Evolutionary conservation across 2,888 invertebrate genomes (phyloP), one percentile per base, ranked within the genome.

Genomic region (Drosophila formosana): DNA sequence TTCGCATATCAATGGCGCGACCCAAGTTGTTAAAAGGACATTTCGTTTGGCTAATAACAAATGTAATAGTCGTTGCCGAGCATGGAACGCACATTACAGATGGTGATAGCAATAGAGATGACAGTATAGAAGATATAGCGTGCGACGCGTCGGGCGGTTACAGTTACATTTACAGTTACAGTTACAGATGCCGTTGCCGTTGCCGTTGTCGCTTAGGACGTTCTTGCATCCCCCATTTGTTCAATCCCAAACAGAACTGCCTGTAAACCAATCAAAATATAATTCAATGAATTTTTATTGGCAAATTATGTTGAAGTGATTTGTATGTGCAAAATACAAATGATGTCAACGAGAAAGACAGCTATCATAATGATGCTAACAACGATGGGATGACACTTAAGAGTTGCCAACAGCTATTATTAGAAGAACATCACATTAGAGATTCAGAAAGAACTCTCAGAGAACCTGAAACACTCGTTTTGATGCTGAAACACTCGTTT

Each of bases 211-310:
- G 9, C 9, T 32, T 32, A 9, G 9, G 32, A 7, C 32, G 3
- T 7, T 32, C 34, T 34, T 4, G 11, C 34, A 34, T 34, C 11
- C 11, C 5, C 37, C 37, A 37, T 37, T n/a, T 37, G 37, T 37
- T 37, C 37, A 37, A 37, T 37, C 37, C 37, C 11, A 5, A 37
- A 37, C 11, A 37, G n/a, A n/a, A 37, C 37, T 37, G 37, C 37
- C 37, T 37, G 37, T 83, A 86, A 84, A 83, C 81, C 83, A 83
- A 84, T 84, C 83, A 86, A 83, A 84, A 75, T 66, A 81, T 86
- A 83, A 84, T 86, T 86, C 83, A 84, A 86, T 84, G 83, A 86
- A 84, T 84, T 84, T 84, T 84, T 84, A 84, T 84, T 84, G 83
- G 72, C 81, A 67, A 83, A 84, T 84, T 84, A 84, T 84, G 83